Evolutionary conservation across 2,113 vertebrate genomes (phyloP), one percentile per base, ranked within the genome.

Genomic region (Elephas maximus): DNA sequence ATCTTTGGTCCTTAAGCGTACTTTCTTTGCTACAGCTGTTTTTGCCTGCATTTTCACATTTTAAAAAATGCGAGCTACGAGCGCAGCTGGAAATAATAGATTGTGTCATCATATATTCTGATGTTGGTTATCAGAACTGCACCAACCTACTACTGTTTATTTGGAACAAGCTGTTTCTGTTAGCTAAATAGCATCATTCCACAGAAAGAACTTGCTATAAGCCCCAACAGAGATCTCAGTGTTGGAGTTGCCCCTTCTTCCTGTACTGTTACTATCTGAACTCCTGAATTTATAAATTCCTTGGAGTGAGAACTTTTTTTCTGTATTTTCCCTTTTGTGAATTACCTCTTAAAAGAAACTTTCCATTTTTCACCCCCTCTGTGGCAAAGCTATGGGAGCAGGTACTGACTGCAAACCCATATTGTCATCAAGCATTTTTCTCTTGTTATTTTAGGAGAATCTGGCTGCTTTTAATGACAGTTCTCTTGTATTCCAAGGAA

Each of bases 1-100:
- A 99, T 99, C 99, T 99, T 99, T 99, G 99, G 99, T 99, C 99
- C 99, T 99, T 99, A 99, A 99, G 98, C 97, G 99, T 98, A 98
- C 96, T 98, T 97, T 96, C 95, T 98, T 98, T 98, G 98, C 98
- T 98, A 98, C 98, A 98, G 98, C 97, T 98, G 98, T 83, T 97
- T 98, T 94, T 98, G 93, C 97, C 98, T 98, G 98, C 98, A 98
- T 95, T 97, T 98, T 97, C 98, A 98, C 97, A 98, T 98, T 98
- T 98, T 97, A 96, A 98, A 98, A 98, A 98, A 98, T 95, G 98
- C 92, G 96, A 99, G 98, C 97, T 97, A 98, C 79, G 92, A 97
- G 97, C 80, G 76, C 98, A 99, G 98, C 98, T 99, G 98, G 98
- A 98, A 98, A 98, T 98, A 97, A 98, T 97, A 97, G 96, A 97